Conservation (phyloP, 2,113 vertebrate genomes). For the Macaca nemestrina region DNA sequence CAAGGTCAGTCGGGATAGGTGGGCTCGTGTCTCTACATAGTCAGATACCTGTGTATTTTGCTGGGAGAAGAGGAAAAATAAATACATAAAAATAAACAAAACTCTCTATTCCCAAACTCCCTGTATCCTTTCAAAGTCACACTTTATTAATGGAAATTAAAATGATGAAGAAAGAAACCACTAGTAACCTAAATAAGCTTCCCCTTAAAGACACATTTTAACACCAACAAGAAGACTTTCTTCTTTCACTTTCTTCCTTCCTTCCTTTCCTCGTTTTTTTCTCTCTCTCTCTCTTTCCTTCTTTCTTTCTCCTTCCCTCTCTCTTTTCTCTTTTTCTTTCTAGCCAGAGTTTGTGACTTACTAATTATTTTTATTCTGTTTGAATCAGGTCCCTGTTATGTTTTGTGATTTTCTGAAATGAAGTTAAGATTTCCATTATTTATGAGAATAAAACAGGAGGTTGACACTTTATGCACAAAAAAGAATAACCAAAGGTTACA, state of each 20-base stretch:
- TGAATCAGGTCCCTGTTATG: slow-evolving; percentile 34
- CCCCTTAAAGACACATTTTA: not conserved
- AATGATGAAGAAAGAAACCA: not conserved
- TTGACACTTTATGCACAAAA: not conserved
- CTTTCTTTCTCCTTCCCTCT: not conserved
- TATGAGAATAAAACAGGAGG: slow-evolving; percentile 20
- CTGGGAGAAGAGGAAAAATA: not conserved
- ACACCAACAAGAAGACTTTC: not conserved
- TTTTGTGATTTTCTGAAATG: slow-evolving; percentile 39
- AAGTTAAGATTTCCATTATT: slow-evolving; percentile 12
- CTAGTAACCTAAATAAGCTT: not conserved
- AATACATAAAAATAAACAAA: not conserved
- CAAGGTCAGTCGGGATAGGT: not conserved
- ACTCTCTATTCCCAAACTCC: not conserved
- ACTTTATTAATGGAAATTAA: not conserved
- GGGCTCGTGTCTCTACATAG: not conserved
- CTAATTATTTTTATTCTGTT: slow-evolving; percentile 37
- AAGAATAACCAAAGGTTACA: slow-evolving; percentile 17
- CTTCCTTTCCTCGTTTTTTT: not conserved
- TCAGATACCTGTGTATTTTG: not conserved
- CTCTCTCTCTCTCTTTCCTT: too few relatives aligned
- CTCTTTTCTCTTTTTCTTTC: not conserved
- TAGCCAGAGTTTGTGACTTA: not conserved
- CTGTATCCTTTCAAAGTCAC: not conserved
- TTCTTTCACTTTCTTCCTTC: not conserved